phyloP scores from a whole-genome alignment of 2,888 invertebrate species.

The Strigamia maritima region DNA sequence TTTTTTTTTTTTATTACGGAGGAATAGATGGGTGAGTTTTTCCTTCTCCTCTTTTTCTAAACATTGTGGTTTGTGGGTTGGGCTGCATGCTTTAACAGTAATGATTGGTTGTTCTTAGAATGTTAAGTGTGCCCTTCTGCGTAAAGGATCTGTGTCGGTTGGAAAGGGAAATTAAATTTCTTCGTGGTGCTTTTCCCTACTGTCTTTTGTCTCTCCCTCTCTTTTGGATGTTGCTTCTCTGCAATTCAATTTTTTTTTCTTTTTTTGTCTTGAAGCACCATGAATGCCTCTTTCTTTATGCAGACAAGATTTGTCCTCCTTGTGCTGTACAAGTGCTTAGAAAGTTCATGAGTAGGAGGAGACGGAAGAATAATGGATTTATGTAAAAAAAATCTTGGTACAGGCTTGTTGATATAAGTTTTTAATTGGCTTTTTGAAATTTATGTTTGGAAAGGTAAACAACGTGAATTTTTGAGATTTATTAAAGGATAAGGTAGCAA shows the following conservation, averaged over 20 bases:
- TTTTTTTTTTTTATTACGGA: not conserved
- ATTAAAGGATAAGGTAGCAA: no score
- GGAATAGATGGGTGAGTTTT: not conserved
- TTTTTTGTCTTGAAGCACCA: not conserved
- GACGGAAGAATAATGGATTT: not conserved
- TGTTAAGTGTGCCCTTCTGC: conserved; percentile 27
- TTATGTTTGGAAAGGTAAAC: not conserved
- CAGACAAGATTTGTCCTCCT: conserved; percentile 12
- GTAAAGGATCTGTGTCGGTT: conserved; percentile 25
- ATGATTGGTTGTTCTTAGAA: conserved; percentile 29
- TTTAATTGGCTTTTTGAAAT: not conserved
- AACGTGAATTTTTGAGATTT: not conserved
- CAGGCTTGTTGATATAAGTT: not conserved
- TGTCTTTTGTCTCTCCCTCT: conserved; percentile 27
- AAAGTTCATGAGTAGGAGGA: not conserved
- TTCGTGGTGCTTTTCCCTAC: not conserved
- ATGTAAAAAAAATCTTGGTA: not conserved
- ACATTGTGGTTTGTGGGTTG: conserved; percentile 21
- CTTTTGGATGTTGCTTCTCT: conserved; percentile 11
- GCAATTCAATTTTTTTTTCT: conserved; percentile 17
- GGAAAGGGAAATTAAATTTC: conserved; percentile 2
- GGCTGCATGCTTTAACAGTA: not conserved
- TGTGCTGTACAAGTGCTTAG: not conserved
- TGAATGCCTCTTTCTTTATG: not conserved
- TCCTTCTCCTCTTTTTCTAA: not conserved